Evolutionary conservation across 2,113 vertebrate species (phyloP), one percentile per base, ranked within the genome.

Genomic region (Oryzias woworae): DNA sequence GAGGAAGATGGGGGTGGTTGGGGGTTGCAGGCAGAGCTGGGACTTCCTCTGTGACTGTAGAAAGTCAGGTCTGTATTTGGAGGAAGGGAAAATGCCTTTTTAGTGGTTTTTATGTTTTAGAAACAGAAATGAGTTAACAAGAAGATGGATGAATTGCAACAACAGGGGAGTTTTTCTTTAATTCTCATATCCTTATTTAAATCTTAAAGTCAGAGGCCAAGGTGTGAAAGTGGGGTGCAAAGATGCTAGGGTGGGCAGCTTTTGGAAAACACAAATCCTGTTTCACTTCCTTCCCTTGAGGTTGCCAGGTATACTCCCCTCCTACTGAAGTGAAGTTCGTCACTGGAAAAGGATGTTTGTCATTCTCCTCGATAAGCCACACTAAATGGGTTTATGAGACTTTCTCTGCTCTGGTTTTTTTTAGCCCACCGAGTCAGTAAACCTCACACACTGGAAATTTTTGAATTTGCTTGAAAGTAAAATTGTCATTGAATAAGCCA

Each of bases 261-360:
- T 62, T 14, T 59, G 41, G 36, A 20, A 10, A 53, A 36, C n/a
- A 18, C 23, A 3, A 4, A 1, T 26, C 2, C 13, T 26, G 10
- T 58, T 17, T n/a, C 58, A 48, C 14, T 44, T 64, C 53, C 26
- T 71, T 62, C 36, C 18, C 52, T 15, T 49, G 12, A 4, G 43
- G 3, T 7, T 50, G 4, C 65, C 24, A 52, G 50, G 53, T 66
- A 23, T 47, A 50, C 45, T 48, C 52, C 62, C 60, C 65, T 63
- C 53, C 71, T 58, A 66, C 55, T 46, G 5, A 62, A 22, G 22
- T 18, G 28, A 42, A n/a, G 4, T 17, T 26, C 28, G 2, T 58
- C 31, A 36, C 14, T 58, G 69, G 52, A 79, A 73, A 46, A 53
- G 17, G 3, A 0, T 12, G 18, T 46, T 59, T 58, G 56, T 57